Evolutionary conservation across 1,140 invertebrate species (phyloP), one percentile per base, ranked within the genome.

Genomic region (Micrasema longulum): DNA sequence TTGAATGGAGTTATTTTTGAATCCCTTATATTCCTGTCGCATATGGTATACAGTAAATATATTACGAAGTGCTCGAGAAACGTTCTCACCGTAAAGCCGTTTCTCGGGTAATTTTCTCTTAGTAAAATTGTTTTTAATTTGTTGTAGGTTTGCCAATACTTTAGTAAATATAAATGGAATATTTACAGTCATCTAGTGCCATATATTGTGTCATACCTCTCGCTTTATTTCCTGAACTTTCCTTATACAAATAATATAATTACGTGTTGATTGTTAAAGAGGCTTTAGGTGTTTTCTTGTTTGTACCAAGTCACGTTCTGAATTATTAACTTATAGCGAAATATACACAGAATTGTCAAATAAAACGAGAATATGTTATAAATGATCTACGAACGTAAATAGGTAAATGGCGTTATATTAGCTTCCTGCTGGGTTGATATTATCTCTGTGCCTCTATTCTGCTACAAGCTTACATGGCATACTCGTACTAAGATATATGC

Each of bases 141-240:
- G 26, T 55, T 35, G 52, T 55, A 55, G 22, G 50, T 53, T 53
- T 53, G 50, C 50, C 52, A 31, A 55, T 55, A 55, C 14, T 26
- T 55, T 55, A 36, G n/a, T n/a, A n/a, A n/a, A n/a, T n/a, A n/a
- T n/a, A n/a, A n/a, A n/a, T n/a, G n/a, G 14, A 55, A 26, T 31
- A 55, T 55, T 38, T 57, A 36, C 35, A 60, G 55, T 60, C 55
- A 60, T 60, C 41, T 60, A 60, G 55, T 60, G 55, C 55, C 55
- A 60, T 60, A 60, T 60, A 41, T 60, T 14, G 22, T 38, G 36
- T 38, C 55, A 12, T 60, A 20, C 41, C 36, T 60, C 36, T 60
- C 35, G 38, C 36, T 41, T 38, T 20, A 60, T 60, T 60, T 35
- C 41, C 35, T 38, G 35, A 60, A 60, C 36, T 60, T n/a, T 38